Evolutionary conservation across 1,140 invertebrate species (phyloP).

Genomic region (Harlomillsia oculata): DNA sequence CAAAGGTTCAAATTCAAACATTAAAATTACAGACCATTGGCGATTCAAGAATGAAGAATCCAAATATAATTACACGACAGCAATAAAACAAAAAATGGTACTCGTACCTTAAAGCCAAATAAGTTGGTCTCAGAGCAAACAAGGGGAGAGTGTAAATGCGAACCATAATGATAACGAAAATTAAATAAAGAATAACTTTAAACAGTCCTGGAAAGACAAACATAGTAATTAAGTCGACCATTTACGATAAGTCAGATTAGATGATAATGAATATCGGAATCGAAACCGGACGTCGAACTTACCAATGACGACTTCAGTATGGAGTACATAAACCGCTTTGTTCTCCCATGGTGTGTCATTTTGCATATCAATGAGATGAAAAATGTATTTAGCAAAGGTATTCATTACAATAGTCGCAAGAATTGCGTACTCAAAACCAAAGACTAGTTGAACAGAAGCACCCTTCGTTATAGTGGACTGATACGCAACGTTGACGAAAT

Average conservation of each 20-base stretch:
- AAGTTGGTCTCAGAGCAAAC: constrained; percentile 98
- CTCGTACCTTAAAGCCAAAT: constrained; percentile 79
- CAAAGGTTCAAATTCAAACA: neutral
- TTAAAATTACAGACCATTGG: no score
- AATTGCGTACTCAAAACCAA: constrained; percentile 99
- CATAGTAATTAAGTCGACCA: neutral
- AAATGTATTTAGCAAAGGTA: constrained; percentile 87
- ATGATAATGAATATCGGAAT: constrained; percentile 6
- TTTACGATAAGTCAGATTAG: neutral
- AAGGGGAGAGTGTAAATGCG: constrained; percentile 93
- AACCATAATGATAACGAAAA: constrained; percentile 94
- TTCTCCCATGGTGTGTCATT: constrained; percentile 98
- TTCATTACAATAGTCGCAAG: constrained; percentile 87
- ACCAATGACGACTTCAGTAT: constrained; percentile 93
- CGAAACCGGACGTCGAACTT: constrained; percentile 42
- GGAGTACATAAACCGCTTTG: constrained; percentile 93
- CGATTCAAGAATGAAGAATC: no score
- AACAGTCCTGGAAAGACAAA: constrained; percentile 48
- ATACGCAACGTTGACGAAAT: constrained; percentile 90
- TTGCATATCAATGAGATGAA: constrained; percentile 87
- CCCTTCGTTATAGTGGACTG: constrained; percentile 87
- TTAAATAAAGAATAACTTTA: constrained; percentile 83
- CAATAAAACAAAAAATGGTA: neutral
- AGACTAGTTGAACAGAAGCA: constrained; percentile 94
- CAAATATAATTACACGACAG: neutral